These are phyloP conservation scores for Zapus hudsonius DNA, from an alignment of 2,113 vertebrate genomes.

Conservation along the genomic window DNA sequence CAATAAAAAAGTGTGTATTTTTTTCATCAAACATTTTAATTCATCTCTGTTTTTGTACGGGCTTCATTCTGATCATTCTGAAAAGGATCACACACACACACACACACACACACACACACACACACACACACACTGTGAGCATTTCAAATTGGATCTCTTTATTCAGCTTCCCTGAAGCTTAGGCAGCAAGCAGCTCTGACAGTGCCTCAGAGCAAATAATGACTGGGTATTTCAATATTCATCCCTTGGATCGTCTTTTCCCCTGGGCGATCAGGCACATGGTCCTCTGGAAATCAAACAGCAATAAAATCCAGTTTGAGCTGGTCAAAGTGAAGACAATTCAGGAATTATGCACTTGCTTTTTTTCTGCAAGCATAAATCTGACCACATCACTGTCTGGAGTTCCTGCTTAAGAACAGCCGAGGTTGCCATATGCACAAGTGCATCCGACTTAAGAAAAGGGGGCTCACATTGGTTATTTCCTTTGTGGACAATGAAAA, in stretches of 20 bases:
- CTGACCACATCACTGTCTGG: conserved; percentile 33
- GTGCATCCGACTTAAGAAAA: neutral
- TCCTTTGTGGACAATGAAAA: conserved; percentile 35
- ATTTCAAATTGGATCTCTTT: conserved; percentile 54
- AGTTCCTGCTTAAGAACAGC: conserved; percentile 38
- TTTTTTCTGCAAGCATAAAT: conserved; percentile 56
- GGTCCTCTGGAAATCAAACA: conserved; percentile 57
- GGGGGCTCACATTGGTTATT: neutral
- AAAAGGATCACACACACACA: conserved; percentile 10
- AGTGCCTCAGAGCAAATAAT: conserved; percentile 64
- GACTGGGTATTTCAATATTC: conserved; percentile 63
- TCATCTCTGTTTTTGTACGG: conserved; percentile 22
- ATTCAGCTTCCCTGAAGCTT: neutral
- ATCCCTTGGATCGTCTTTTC: conserved; percentile 59
- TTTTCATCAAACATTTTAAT: neutral
- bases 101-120: neutral
- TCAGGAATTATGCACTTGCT: conserved; percentile 26
- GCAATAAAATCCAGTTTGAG: conserved; percentile 60
- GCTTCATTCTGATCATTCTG: conserved; percentile 48
- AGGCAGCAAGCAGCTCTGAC: conserved; percentile 62
- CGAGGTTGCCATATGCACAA: neutral
- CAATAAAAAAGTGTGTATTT: neutral
- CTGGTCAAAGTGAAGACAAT: conserved; percentile 56
- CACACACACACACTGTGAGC: no score
- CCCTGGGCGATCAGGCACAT: conserved; percentile 19